Percentiles rank a stretch among this genome's conserved stretches.
These are phyloP conservation scores for Monochamus saltuarius DNA, from an alignment of 1,140 invertebrate species.

Conservation along the genomic window DNA sequence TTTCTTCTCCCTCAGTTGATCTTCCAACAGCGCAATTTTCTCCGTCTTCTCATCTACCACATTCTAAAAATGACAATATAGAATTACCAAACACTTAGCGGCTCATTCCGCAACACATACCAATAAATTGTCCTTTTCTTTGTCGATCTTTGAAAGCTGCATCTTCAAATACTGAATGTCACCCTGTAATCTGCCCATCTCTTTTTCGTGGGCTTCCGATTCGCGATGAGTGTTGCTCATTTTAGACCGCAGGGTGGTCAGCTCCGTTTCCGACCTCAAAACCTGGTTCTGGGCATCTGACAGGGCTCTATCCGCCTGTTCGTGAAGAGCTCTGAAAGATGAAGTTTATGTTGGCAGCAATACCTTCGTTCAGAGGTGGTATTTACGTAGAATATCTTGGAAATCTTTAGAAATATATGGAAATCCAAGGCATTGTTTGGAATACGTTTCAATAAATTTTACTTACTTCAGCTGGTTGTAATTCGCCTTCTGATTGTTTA, in stretches of 20 bases:
- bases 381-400: too few species aligned
- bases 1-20: slow-evolving; percentile 38
- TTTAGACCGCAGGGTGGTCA: slow-evolving; percentile 38
- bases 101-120: slow-evolving; percentile 31
- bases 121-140: slow-evolving; percentile 49
- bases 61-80: slow-evolving; percentile 41
- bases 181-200: slow-evolving; percentile 36
- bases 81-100: neutral
- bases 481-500: slow-evolving; percentile 40
- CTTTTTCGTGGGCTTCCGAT: slow-evolving; percentile 23
- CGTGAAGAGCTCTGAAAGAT: slow-evolving; percentile 48
- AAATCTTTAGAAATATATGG: too few species aligned
- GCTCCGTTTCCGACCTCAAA: slow-evolving; percentile 40
- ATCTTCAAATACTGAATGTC: slow-evolving; percentile 44
- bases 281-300: slow-evolving; percentile 45
- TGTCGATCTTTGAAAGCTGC: slow-evolving; percentile 45
- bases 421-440: neutral
- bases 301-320: slow-evolving; percentile 49
- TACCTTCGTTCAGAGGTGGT: too few species aligned
- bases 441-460: too few species aligned
- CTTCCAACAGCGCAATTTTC: slow-evolving; percentile 41
- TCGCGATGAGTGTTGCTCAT: slow-evolving; percentile 27
- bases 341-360: too few species aligned
- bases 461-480: slow-evolving; percentile 49
- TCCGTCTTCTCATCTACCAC: slow-evolving; percentile 50